phyloP scores from a whole-genome alignment of 37 sponge, comb jelly and placozoan species.

The Axinella damicornis region DNA sequence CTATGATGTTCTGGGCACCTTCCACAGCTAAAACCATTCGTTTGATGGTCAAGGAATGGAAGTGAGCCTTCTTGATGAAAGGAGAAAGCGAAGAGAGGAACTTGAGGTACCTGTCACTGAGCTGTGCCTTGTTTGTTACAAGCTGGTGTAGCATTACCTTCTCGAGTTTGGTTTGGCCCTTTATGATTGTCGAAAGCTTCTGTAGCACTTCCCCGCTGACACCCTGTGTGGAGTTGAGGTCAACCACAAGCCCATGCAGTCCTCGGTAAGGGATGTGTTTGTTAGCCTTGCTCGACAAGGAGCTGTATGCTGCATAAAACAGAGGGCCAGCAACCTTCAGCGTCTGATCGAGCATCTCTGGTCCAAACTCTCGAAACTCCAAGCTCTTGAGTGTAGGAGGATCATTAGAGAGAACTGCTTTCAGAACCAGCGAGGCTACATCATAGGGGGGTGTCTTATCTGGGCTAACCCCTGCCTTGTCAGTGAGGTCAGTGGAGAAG shows the following conservation, averaged over 20 bases:
- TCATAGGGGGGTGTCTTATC: not conserved
- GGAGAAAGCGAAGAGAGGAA: not conserved
- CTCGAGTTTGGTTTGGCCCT: not conserved
- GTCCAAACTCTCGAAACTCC: not conserved
- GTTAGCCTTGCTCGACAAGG: not conserved
- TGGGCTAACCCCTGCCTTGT: not conserved
- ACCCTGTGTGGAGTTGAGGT: not conserved
- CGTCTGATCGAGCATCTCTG: not conserved
- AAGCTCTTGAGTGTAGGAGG: not conserved
- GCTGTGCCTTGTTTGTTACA: not conserved
- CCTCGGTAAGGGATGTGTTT: not conserved
- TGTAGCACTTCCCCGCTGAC: not conserved
- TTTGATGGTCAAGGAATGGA: not conserved
- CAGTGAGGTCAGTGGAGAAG: not conserved
- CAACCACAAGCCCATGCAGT: not conserved
- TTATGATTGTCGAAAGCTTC: not conserved
- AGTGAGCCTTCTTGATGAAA: not conserved
- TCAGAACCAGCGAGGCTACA: not conserved
- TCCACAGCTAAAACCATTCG: not conserved
- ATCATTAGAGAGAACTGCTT: not conserved
- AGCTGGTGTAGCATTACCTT: not conserved
- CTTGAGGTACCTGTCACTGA: not conserved
- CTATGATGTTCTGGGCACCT: not conserved
- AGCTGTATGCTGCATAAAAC: conserved; percentile 8
- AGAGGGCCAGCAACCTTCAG: not conserved